These are phyloP conservation scores for Baryphthengus martii DNA, from an alignment of 2,113 vertebrate species.

Conservation along the genomic window DNA sequence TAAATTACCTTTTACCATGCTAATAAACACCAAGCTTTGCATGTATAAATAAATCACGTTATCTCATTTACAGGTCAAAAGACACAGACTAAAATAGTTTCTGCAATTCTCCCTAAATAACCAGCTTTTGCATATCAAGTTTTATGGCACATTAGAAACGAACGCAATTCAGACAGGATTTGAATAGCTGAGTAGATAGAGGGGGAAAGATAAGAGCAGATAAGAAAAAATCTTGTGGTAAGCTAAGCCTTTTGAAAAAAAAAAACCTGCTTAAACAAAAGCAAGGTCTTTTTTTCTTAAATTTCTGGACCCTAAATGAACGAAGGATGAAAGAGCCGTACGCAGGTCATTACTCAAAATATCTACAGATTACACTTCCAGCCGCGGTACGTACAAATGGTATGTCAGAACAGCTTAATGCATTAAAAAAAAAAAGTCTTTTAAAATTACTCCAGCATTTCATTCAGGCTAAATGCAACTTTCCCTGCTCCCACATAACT, in stretches of 20 bases:
- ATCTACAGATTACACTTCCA: not conserved
- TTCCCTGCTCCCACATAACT: not conserved
- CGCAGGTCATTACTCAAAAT: not conserved
- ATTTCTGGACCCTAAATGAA: not conserved
- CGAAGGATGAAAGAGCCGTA: not conserved
- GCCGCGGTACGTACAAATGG: not conserved
- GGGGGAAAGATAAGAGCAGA: not conserved
- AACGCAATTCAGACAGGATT: constrained; percentile 8
- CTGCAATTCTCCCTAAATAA: constrained; percentile 43
- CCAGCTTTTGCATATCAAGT: constrained; percentile 29
- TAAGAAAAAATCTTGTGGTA: not conserved
- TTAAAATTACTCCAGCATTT: not conserved
- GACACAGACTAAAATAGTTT: constrained; percentile 48
- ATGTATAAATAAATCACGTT: constrained; percentile 5
- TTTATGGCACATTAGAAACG: constrained; percentile 25
- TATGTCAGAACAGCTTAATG: not conserved
- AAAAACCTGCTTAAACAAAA: not conserved
- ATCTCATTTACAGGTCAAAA: constrained; percentile 55
- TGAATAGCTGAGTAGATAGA: constrained; percentile 23
- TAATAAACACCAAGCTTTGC: not conserved
- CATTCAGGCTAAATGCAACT: not conserved
- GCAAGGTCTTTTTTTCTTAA: not conserved
- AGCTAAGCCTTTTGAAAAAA: not conserved
- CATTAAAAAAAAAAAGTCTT: not conserved
- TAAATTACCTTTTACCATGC: constrained; percentile 20